Evolutionary conservation across 2,888 invertebrate genomes (phyloP).

Genomic region (Drosophila cognata): DNA sequence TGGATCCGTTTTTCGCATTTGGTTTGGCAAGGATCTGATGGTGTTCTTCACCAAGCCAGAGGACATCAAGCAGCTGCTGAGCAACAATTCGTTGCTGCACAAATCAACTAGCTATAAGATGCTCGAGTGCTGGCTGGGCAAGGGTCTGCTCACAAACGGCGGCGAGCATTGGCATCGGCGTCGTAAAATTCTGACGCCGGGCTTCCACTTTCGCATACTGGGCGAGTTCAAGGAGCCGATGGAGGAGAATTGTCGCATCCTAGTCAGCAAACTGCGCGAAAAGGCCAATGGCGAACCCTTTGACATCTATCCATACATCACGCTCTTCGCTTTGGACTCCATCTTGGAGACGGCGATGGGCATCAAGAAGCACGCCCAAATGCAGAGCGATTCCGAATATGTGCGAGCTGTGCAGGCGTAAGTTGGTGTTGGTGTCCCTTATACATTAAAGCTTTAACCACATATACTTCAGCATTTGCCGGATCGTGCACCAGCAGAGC

Average conservation of each 20-base stretch:
- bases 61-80: conserved; percentile 76
- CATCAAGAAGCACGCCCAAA: conserved; percentile 89
- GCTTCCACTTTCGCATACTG: conserved; percentile 92
- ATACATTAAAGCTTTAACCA: neutral
- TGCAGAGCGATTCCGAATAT: conserved; percentile 88
- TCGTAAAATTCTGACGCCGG: conserved; percentile 91
- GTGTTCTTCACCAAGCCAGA: conserved; percentile 82
- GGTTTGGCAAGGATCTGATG: conserved; percentile 83
- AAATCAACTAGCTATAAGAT: conserved; percentile 81
- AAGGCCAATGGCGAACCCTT: conserved; percentile 85
- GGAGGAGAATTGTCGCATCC: conserved; percentile 88
- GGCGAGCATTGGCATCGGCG: conserved; percentile 88
- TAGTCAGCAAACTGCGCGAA: conserved; percentile 85
- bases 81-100: conserved; percentile 74
- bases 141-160: conserved; percentile 82
- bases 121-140: conserved; percentile 82
- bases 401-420: conserved; percentile 90
- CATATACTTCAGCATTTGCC: conserved; percentile 76
- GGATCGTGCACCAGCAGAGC: conserved; percentile 75
- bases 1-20: conserved; percentile 82
- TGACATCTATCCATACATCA: conserved; percentile 87
- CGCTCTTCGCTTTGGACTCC: conserved; percentile 83
- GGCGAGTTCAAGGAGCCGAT: conserved; percentile 90
- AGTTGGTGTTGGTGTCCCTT: conserved; percentile 75
- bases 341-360: conserved; percentile 92